phyloP scores from a whole-genome alignment of 2,113 vertebrate species.

The Onychostoma macrolepis region DNA sequence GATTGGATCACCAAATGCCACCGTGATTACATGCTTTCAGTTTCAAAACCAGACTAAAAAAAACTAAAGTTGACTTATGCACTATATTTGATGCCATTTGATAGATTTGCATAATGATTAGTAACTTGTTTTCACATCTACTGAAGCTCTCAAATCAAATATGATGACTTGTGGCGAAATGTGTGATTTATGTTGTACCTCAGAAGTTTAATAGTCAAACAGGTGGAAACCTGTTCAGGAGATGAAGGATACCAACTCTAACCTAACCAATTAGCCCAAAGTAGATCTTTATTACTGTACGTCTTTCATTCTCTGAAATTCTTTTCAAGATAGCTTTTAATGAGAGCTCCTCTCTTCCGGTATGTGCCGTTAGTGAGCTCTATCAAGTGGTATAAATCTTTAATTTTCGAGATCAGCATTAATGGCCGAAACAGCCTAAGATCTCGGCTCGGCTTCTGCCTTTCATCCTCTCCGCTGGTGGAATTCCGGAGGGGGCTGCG shows the following conservation, averaged over 20 bases:
- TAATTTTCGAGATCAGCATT: constrained; percentile 88
- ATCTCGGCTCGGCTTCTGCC: constrained; percentile 74
- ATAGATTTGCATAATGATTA: neutral
- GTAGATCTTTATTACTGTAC: constrained; percentile 83
- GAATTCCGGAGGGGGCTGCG: constrained; percentile 78
- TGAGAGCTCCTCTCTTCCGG: constrained; percentile 47
- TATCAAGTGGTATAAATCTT: constrained; percentile 89
- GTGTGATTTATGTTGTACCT: constrained; percentile 14
- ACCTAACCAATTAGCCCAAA: constrained; percentile 84
- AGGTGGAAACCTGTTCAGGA: constrained; percentile 82
- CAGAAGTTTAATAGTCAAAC: constrained; percentile 78
- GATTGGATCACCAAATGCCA: neutral
- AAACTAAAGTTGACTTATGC: too few relatives aligned
- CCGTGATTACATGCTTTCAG: neutral
- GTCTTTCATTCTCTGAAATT: constrained; percentile 75
- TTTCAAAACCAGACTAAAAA: neutral
- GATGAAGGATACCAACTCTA: constrained; percentile 57
- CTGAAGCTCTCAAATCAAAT: neutral
- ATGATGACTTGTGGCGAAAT: neutral
- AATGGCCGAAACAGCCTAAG: constrained; percentile 84
- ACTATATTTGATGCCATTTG: neutral
- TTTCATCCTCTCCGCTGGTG: constrained; percentile 77
- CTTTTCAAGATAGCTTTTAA: constrained; percentile 77
- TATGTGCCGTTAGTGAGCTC: constrained; percentile 71
- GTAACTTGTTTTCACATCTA: neutral